Base-by-base conservation (phyloP, 2,113 vertebrate genomes). In the Myrmecophaga tridactyla region DNA sequence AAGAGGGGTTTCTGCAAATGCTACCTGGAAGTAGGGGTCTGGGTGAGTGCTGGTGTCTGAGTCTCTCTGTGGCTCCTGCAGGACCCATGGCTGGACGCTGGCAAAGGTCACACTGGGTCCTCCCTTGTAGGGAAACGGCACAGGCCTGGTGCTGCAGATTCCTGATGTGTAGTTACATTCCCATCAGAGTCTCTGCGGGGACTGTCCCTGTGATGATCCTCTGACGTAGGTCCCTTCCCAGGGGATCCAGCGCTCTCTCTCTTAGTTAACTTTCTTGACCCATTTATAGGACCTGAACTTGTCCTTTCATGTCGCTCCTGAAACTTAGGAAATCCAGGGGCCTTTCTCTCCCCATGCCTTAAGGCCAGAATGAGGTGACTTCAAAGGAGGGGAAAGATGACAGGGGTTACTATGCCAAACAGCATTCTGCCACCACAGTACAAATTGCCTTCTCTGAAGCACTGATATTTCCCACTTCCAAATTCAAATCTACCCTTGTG, bases 401-500 rank as follows among this genome's bases (percentile, higher is more conserved):
- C 43, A 48, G 27, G 48, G 41, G n/a, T 86, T 85, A 96, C 82
- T 25, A 41, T 90, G 69, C 83, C 65, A 67, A 86, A 73, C 25
- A 56, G 18, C 67, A 60, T 36, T 87, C 70, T 46, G 27, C 20
- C 20, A 0, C 78, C 73, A 43, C 23, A 20, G 18, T 27, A 41
- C 51, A 43, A 25, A 43, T 53, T 70, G 17, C 75, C 36, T 91
- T 65, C 86, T 90, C 73, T 56, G 81, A 78, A 90, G 91, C 39
- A 51, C 23, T 80, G 60, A 31, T 87, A n/a, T 46, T 90, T 89
- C 89, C 94, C 14, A 29, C 88, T 87, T 90, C 62, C 48, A 78
- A 75, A 62, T 85, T 90, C 63, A 94, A 46, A 53, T 93, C 48
- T 69, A 70, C 39, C 34, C 39, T 46, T 4, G 6, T 46, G 21